Base-by-base conservation (phyloP, 2,888 invertebrate genomes). In the Agriopis marginaria region DNA sequence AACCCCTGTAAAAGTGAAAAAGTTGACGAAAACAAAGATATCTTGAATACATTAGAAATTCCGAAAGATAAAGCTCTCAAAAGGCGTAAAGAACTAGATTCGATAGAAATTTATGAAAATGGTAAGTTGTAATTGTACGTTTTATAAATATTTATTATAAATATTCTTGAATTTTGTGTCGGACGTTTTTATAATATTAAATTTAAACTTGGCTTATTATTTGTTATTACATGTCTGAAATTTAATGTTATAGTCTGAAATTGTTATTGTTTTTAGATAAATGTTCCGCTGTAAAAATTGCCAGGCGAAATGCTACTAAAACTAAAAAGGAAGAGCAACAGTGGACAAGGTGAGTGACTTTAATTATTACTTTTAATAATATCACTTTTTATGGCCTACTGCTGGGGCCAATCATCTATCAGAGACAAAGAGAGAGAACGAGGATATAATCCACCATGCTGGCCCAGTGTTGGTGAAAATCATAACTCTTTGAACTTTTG, bases 11-110 rank as follows among this genome's bases (percentile, higher is more conserved):
- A 79, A 60, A 81, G 79, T 71, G 74, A 68, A 17, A 82, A 84
- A 75, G 74, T 77, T n/a, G 86, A 88, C 70, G 90, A 91, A 81
- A 91, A 90, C 79, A 79, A 86, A 79, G 82, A 86, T 66, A 81
- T 81, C 47, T 73, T 81, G 4, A 88, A 87, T 67, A 82, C 68
- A 45, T 14, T 49, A 17, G 79, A 80, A 63, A 55, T 66, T 23
- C 68, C 72, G n/a, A 79, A 75, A 42, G 69, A 71, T 51, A 79
- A 56, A 72, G 63, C 39, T 32, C 67, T 80, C 3, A 88, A 88
- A 75, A 82, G 84, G 66, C 79, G 76, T 32, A 66, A 75, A 39
- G 76, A 77, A 70, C 70, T 75, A 12, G 75, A 80, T 47, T 59
- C 71, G 12, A 77, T 79, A 63, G 77, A 79, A 73, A 64, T 63